Evolutionary conservation across 1,140 invertebrate species (phyloP).

Genomic region (Elymnias hypermnestra): DNA sequence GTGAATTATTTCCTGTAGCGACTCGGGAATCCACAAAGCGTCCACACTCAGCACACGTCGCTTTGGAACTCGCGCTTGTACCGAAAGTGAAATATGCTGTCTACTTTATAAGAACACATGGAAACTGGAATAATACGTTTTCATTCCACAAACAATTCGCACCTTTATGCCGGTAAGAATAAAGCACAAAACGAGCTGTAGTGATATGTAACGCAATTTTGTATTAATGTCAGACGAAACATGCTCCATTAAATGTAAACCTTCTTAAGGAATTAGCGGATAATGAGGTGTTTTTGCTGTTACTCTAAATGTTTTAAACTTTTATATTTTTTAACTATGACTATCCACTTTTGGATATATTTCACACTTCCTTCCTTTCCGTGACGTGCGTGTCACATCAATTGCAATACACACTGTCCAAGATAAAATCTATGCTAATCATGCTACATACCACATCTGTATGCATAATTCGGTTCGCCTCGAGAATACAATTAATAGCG

Average conservation of each 20-base stretch:
- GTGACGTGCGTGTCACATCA: too few relatives aligned
- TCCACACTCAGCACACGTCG: too few relatives aligned
- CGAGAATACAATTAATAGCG: too few relatives aligned
- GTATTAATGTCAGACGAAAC: not conserved
- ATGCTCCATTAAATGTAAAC: not conserved
- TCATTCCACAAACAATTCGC: not conserved
- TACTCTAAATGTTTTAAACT: not conserved
- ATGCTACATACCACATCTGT: too few relatives aligned
- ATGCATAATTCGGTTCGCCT: too few relatives aligned
- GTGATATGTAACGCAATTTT: not conserved
- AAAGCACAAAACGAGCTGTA: not conserved
- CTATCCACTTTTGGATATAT: too few relatives aligned
- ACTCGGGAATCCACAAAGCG: too few relatives aligned
- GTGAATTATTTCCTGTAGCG: too few relatives aligned
- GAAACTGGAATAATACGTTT: conserved; percentile 1
- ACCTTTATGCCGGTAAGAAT: not conserved
- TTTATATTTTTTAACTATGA: not conserved
- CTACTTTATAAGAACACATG: not conserved
- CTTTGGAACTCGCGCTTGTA: too few relatives aligned
- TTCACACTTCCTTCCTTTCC: too few relatives aligned
- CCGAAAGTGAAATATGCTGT: conserved; percentile 28
- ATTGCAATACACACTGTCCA: too few relatives aligned
- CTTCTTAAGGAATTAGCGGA: not conserved
- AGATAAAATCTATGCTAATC: too few relatives aligned
- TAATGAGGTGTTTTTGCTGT: not conserved